Evolutionary conservation across 2,113 vertebrate genomes (phyloP), one percentile per base, ranked within the genome.

Genomic region (Hippocampus comes): DNA sequence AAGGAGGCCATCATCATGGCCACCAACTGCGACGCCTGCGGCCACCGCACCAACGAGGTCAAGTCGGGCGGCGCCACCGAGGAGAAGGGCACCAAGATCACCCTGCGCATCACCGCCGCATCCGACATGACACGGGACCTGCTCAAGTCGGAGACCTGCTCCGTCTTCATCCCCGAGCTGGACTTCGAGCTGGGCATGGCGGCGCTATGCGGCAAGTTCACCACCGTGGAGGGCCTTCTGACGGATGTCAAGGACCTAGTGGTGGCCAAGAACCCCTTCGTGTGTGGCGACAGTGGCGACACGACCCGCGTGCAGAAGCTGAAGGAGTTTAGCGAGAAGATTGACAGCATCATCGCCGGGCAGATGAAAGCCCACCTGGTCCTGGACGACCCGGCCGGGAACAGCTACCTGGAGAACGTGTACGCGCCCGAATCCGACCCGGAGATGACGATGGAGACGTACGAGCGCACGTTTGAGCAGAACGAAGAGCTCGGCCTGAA

Each of bases 1-100:
- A 99, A 98, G 80, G 97, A 99, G 21, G 97, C 98, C 60, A 88
- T 99, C 69, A 98, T 99, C 88, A 98, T 99, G 97, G 97, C 97
- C 56, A 99, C 97, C 0, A 96, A 93, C 90, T 99, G 97, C 0
- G 97, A 98, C 71, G 86, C 87, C 72, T 99, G 97, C 0, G 95
- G 96, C 64, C 94, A 96, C 78, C 92, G 97, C 61, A 98, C 97
- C 20, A 99, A 98, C 0, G 97, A 99, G 85, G 92, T 93, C 18
- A 99, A 99, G 69, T 96, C 97, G 0, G 97, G 97, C 23, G 97
- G 96, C 0, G 96, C 94, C 0, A 95, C 97, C 0, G 97, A 99
- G 55, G 80, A 91, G 0, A 81, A 88, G 23, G 97, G 95, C 53
- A 97, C 95, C 75, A 95, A 72, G 91, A 96, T 98, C 63, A 95